Percentiles rank a stretch among this genome's conserved stretches.
Evolutionary conservation across 2,113 vertebrate species (phyloP).

Genomic region (Petaurus breviceps): DNA sequence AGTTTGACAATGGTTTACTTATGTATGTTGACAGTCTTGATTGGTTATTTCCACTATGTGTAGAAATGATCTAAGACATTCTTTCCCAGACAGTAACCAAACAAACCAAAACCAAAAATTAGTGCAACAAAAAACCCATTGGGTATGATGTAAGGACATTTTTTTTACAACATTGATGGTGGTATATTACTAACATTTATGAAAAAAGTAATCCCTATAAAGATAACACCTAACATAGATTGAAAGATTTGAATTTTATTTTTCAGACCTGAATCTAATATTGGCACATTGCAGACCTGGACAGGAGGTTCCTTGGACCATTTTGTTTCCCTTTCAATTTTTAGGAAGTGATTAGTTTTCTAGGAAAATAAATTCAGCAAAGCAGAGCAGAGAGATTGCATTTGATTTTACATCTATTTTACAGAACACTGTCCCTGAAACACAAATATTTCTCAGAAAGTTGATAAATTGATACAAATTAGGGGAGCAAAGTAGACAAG

Average conservation of each 20-base stretch:
- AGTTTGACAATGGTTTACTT: constrained; percentile 8
- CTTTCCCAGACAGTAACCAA: neutral
- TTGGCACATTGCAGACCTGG: neutral
- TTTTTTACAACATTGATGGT: neutral
- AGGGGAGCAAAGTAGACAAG: neutral
- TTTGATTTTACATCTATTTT: neutral
- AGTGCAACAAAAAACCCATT: neutral
- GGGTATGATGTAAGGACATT: neutral
- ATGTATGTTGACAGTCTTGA: neutral
- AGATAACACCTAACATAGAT: neutral
- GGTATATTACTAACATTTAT: neutral
- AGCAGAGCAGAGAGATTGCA: neutral
- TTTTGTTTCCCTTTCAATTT: neutral
- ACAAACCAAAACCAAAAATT: neutral
- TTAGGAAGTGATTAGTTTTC: neutral
- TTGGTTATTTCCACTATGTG: neutral
- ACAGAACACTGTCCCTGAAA: neutral
- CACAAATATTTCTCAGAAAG: neutral
- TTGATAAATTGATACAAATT: neutral
- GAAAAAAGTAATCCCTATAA: neutral
- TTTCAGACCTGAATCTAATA: neutral
- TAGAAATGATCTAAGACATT: neutral
- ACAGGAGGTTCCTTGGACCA: neutral
- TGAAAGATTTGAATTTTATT: neutral
- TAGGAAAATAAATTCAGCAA: neutral